Evolutionary conservation across 2,888 invertebrate genomes (phyloP).

Genomic region (Standfussiana lucernea): DNA sequence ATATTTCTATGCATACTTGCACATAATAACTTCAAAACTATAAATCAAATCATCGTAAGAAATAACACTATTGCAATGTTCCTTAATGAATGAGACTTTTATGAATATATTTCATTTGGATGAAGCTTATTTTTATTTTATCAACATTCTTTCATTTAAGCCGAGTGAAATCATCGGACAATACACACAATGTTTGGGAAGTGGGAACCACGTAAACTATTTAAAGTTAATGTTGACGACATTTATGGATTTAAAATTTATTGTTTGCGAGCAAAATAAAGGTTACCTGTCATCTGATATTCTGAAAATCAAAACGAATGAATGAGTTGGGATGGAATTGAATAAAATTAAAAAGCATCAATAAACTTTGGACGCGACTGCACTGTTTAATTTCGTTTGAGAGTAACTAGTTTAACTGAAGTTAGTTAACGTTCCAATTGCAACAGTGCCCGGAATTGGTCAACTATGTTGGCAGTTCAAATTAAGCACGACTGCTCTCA

Average conservation of each 20-base stretch:
- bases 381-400: not conserved
- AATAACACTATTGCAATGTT: not conserved
- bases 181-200: not conserved
- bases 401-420: not conserved
- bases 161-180: not conserved
- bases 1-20: not conserved
- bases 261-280: not conserved
- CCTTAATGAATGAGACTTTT: not conserved
- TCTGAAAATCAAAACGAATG: not conserved
- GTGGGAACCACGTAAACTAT: not conserved
- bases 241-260: not conserved
- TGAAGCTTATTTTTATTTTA: slow-evolving; percentile 3
- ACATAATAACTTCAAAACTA: not conserved
- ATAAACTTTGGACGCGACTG: not conserved
- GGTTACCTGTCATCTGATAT: not conserved
- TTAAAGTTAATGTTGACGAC: not conserved
- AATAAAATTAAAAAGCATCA: not conserved
- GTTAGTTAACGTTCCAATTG: not conserved
- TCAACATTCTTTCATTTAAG: not conserved
- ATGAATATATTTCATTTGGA: slow-evolving; percentile 7
- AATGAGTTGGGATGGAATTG: too few relatives aligned
- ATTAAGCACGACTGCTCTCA: not conserved
- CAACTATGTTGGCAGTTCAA: not conserved
- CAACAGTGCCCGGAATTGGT: not conserved
- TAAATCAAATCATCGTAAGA: not conserved